phyloP scores from a whole-genome alignment of 2,797 vertebrate species.

The Anguilla pacifica region DNA sequence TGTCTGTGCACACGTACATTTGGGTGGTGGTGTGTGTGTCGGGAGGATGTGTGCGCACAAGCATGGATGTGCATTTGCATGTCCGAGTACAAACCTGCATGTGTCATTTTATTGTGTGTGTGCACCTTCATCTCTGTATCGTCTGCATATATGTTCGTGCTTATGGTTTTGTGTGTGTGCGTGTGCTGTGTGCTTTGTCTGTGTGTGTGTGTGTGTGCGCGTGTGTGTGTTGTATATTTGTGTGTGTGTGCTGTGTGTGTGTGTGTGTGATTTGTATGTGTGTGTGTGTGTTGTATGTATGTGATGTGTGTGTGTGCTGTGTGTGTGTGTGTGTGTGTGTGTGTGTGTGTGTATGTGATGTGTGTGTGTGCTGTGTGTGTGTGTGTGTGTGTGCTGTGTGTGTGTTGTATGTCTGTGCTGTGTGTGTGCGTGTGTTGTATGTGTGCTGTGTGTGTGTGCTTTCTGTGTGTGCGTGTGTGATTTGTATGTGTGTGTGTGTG shows the following conservation, averaged over 20 bases:
- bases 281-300: too few relatives aligned
- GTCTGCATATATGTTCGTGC: too few relatives aligned
- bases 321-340: too few relatives aligned
- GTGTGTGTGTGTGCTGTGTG: too few relatives aligned
- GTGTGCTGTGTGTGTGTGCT: neutral
- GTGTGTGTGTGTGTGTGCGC: neutral
- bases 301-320: too few relatives aligned
- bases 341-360: too few relatives aligned
- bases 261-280: neutral
- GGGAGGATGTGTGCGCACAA: neutral
- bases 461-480: neutral
- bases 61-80: neutral
- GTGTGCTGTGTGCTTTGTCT: neutral
- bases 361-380: too few relatives aligned
- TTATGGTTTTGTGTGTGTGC: too few relatives aligned
- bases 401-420: too few relatives aligned
- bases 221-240: neutral
- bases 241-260: neutral
- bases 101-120: neutral
- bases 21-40: neutral
- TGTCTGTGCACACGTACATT: neutral
- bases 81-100: neutral
- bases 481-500: neutral
- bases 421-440: too few relatives aligned
- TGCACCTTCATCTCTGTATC: neutral